These are phyloP conservation scores for Diuraphis noxia DNA, from an alignment of 1,140 invertebrate genomes.

Conservation along the genomic window DNA sequence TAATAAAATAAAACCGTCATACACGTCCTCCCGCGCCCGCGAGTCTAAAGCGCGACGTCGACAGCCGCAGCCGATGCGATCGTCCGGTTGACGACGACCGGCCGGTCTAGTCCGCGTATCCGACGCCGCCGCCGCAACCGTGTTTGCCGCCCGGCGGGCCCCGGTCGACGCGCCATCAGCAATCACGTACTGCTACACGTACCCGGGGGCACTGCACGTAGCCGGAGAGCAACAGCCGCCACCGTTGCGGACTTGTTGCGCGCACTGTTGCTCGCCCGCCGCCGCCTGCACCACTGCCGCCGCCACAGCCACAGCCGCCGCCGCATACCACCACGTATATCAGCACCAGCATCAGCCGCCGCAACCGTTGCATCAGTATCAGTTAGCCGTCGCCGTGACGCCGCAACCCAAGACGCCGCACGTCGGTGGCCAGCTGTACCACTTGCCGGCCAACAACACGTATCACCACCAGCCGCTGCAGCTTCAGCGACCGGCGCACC, in stretches of 20 bases:
- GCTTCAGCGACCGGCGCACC: not conserved
- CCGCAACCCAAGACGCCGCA: constrained; percentile 40
- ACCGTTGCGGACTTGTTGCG: constrained; percentile 52
- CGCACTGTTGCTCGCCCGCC: constrained; percentile 52
- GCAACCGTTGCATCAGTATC: not conserved
- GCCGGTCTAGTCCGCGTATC: not conserved
- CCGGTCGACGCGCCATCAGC: constrained; percentile 48
- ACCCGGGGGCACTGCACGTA: constrained; percentile 53
- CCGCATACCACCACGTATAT: constrained; percentile 51
- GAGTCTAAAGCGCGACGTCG: not conserved
- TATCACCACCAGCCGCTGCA: not conserved
- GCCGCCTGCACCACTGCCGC: constrained; percentile 1
- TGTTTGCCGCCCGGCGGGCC: constrained; percentile 47
- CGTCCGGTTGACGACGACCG: constrained; percentile 29
- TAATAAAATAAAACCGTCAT: too few species aligned
- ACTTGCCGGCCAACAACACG: constrained; percentile 15
- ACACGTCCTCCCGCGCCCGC: too few species aligned
- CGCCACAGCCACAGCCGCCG: not conserved
- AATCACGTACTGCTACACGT: constrained; percentile 53
- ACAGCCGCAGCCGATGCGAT: not conserved
- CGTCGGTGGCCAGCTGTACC: constrained; percentile 17
- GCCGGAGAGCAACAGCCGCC: constrained; percentile 50
- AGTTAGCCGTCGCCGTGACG: constrained; percentile 49
- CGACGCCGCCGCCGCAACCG: not conserved
- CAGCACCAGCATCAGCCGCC: not conserved